These are phyloP conservation scores for Rhyacophila brunnea DNA, from an alignment of 1,140 invertebrate genomes.

Conservation along the genomic window DNA sequence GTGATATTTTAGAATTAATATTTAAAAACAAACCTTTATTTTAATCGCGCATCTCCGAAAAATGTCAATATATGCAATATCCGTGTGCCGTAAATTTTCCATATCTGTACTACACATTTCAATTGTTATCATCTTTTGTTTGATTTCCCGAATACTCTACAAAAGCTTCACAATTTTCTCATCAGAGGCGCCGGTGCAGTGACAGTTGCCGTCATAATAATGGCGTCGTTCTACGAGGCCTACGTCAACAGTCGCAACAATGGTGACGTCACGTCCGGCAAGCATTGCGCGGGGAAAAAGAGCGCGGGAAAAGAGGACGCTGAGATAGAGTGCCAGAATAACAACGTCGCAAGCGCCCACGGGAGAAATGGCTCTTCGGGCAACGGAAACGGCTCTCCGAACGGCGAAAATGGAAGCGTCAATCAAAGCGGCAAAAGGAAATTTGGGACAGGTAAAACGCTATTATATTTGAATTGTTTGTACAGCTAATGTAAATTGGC, in stretches of 20 bases:
- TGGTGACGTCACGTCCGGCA: too few species aligned
- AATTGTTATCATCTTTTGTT: too few species aligned
- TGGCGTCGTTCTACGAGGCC: conserved; percentile 58
- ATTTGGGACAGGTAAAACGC: conserved; percentile 9
- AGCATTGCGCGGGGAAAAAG: neutral
- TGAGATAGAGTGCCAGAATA: conserved; percentile 44
- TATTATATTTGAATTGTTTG: neutral
- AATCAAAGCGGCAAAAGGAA: neutral
- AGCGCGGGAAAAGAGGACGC: conserved; percentile 36
- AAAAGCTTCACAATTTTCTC: conserved; percentile 17
- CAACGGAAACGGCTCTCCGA: conserved; percentile 27
- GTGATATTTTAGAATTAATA: too few species aligned
- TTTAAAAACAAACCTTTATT: too few species aligned
- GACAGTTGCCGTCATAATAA: conserved; percentile 56
- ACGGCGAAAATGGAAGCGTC: neutral
- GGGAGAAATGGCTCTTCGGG: conserved; percentile 19
- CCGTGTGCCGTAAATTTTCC: too few species aligned
- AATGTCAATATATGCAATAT: too few species aligned
- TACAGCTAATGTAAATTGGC: too few species aligned
- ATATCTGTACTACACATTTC: too few species aligned
- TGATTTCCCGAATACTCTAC: too few species aligned
- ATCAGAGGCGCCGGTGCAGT: conserved; percentile 50
- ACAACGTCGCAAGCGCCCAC: conserved; percentile 42
- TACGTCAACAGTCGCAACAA: conserved; percentile 44
- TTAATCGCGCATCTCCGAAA: too few species aligned